These are phyloP conservation scores for Carpatolechia fugitivella DNA, from an alignment of 2,888 invertebrate genomes.

Conservation along the genomic window DNA sequence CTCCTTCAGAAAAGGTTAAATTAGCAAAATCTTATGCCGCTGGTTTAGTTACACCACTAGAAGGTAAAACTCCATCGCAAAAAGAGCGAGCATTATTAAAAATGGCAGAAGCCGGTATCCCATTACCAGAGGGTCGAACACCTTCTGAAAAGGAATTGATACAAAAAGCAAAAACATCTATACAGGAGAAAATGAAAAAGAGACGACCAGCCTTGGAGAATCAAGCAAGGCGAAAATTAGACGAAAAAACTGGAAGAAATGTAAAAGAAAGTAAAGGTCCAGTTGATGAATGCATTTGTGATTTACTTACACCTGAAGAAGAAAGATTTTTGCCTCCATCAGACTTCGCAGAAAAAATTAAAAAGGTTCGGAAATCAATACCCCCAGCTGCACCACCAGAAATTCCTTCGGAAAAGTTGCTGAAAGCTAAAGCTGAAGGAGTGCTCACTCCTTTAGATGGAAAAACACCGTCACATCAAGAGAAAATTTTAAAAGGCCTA, in stretches of 20 bases:
- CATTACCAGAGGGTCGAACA: conserved; percentile 38
- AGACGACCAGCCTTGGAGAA: conserved; percentile 17
- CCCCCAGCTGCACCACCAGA: conserved; percentile 6
- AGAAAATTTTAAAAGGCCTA: conserved; percentile 28
- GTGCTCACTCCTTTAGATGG: conserved; percentile 31
- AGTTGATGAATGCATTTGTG: conserved; percentile 40
- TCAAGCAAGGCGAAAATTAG: conserved; percentile 24
- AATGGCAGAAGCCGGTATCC: conserved; percentile 35
- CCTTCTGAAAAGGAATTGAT: conserved; percentile 36
- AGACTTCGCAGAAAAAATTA: conserved; percentile 28
- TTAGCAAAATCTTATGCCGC: conserved; percentile 26
- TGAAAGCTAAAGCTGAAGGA: conserved; percentile 32
- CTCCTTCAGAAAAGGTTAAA: conserved; percentile 29
- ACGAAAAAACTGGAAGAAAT: conserved; percentile 25
- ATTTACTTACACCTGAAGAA: conserved; percentile 32
- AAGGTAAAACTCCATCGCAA: conserved; percentile 22
- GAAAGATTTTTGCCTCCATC: conserved; percentile 12
- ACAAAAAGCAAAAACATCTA: conserved; percentile 12
- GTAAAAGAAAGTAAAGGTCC: conserved; percentile 34
- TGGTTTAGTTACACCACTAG: conserved; percentile 26
- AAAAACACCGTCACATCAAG: conserved; percentile 30
- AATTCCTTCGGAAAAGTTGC: conserved; percentile 26
- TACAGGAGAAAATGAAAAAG: no score
- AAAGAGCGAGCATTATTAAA: conserved; percentile 18
- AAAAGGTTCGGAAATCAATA: conserved; percentile 16